Percentiles rank a stretch among this genome's conserved stretches.
Conservation (phyloP, 2,797 vertebrate species). For the Labeo calbasu region DNA sequence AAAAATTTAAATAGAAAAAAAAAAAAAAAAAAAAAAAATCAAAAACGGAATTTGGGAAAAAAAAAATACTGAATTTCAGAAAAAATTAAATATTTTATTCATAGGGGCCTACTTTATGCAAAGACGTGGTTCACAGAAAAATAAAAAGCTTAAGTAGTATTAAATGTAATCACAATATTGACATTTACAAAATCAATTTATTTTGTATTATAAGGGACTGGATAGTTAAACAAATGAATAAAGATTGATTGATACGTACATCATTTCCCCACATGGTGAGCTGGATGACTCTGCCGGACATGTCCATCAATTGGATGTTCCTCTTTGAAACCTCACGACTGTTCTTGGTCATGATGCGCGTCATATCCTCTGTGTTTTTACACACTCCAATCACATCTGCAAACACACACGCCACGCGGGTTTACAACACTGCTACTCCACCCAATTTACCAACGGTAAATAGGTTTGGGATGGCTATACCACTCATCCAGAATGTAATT, state of each 20-base stretch:
- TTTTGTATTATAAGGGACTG: background rate
- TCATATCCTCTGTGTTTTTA: slow-evolving; percentile 87
- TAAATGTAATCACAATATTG: background rate
- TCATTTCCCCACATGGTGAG: slow-evolving; percentile 94
- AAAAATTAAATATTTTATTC: too few species aligned
- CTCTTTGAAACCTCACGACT: slow-evolving; percentile 93
- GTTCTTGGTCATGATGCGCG: slow-evolving; percentile 87
- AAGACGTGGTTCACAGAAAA: too few species aligned
- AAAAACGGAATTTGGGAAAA: too few species aligned
- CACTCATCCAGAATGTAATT: slow-evolving; percentile 42
- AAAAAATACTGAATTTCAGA: too few species aligned
- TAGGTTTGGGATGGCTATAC: slow-evolving; percentile 21
- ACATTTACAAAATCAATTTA: background rate
- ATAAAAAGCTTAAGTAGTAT: too few species aligned
- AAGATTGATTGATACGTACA: slow-evolving; percentile 74
- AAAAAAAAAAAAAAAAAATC: too few species aligned
- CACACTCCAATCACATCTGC: slow-evolving; percentile 96
- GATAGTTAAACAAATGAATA: background rate
- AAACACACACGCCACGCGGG: slow-evolving; percentile 41
- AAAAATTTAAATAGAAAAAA: too few species aligned
- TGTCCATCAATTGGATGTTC: slow-evolving; percentile 89
- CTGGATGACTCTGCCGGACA: slow-evolving; percentile 87
- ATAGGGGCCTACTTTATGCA: too few species aligned
- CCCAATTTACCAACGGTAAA: background rate
- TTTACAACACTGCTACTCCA: slow-evolving; percentile 21